Base-by-base conservation (phyloP, 2,888 invertebrate species). In the Drosophila formosana region DNA sequence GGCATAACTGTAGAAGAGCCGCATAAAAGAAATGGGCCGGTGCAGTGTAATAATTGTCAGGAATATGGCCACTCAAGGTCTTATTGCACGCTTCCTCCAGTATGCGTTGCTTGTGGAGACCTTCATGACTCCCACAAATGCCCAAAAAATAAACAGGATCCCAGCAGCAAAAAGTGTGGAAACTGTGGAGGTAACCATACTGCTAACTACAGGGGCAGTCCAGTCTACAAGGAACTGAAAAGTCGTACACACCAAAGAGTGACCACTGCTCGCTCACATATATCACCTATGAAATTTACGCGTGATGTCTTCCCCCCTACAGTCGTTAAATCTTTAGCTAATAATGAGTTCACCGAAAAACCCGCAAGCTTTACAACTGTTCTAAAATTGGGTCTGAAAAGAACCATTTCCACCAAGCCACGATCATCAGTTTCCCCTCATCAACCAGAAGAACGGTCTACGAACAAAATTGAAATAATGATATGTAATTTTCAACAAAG, bases 121-220 rank as follows among this genome's bases (percentile, higher is more conserved):
- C 39, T 39, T 39, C 39, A 13, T 13, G 39, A 39, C 0, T 39
- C 39, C 4, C 34, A n/a, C 11, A 34, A 34, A 34, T 34, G 34
- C 34, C 34, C 34, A 34, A 13, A 13, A 39, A 39, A 39, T 39
- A 13, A 13, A 39, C 7, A 39, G 13, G 39, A 39, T 39, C 13
- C 39, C 39, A 39, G 39, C 39, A 13, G 13, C 39, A 39, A 39
- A 39, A 39, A 13, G 39, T 39, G 39, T 39, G 39, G 39, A 39
- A 39, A 39, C 18, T 18, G 18, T 18, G 18, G 18, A 18, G 18
- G 18, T 2, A 18, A 18, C 18, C 2, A 18, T 18, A 18, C 18
- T 0, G 18, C 18, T 18, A 18, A 18, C 18, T 1, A 18, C 18
- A 18, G 18, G 18, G 18, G 18, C 18, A 1, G 18, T 18, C 18